Evolutionary conservation across 1,140 invertebrate species (phyloP), one percentile per base, ranked within the genome.

Genomic region (Eueides isabella): DNA sequence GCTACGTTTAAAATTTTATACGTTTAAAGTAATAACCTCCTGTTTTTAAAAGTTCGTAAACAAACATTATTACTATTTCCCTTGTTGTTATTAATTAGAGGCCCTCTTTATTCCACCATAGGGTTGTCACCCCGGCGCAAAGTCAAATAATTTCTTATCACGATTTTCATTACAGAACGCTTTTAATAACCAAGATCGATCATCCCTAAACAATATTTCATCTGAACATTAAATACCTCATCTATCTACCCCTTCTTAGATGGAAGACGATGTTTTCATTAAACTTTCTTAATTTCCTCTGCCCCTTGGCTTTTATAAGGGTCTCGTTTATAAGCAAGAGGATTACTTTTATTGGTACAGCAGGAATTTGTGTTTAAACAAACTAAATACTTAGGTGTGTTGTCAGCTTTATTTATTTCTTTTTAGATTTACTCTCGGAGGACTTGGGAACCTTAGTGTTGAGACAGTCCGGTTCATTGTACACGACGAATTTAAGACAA

Each of bases 201-300:
- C 48, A 55, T 55, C 48, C 48, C 19, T 55, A 55, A 55, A 55
- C 48, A 55, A 61, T 70, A 62, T 61, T 61, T 19, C 48, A 30
- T 61, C n/a, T 61, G 33, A 55, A 55, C 48, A 55, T 55, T 55
- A 61, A 70, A 70, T 63, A 30, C 30, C 62, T 28, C 33, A 62
- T 72, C 67, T 67, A 73, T 73, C 48, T 55, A 55, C 48, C 48
- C 48, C 48, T 55, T 55, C 48, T 55, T 55, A 67, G 64, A 67
- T 55, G 35, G 67, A 28, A 62, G 61, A 41, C 73, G 62, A 61
- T 87, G 81, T 85, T 85, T 85, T 83, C 82, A 84, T 87, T 85
- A 82, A 85, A 87, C 82, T 87, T 85, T 82, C 77, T 72, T 75
- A 81, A 79, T 77, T 72, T 72, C 48, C 71, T 35, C 70, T 74